A percentile compares a stretch with the other conserved stretches of the same genome.
These are phyloP conservation scores for Heliornis fulica DNA, from an alignment of 2,113 vertebrate species.

Conservation along the genomic window DNA sequence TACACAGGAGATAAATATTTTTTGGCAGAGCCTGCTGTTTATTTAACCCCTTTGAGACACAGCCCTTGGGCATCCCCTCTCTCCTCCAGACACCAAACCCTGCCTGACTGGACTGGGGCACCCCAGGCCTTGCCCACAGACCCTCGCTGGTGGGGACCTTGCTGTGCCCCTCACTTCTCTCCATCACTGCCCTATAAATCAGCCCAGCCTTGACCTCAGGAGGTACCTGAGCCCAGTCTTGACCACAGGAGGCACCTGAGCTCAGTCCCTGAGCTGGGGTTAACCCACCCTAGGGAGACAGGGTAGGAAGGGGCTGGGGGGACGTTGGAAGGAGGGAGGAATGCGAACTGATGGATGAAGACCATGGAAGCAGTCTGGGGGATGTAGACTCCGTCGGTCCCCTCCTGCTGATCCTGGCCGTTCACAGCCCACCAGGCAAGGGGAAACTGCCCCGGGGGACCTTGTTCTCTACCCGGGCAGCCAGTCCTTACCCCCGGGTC, in stretches of 20 bases:
- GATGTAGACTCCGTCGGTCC: background rate
- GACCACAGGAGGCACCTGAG: background rate
- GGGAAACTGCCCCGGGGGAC: background rate
- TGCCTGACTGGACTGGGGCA: background rate
- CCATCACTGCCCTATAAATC: background rate
- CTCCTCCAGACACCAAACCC: background rate
- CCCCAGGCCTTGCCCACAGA: background rate
- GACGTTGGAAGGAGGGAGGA: background rate
- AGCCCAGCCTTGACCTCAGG: background rate
- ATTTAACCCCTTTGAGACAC: constrained; percentile 44
- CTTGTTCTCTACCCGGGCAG: background rate
- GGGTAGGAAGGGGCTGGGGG: background rate
- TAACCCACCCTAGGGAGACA: background rate
- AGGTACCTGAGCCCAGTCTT: background rate
- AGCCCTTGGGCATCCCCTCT: background rate
- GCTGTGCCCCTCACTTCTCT: background rate
- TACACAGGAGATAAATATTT: constrained; percentile 21
- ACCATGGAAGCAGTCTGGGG: background rate
- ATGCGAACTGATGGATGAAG: fast-evolving
- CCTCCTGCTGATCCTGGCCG: fast-evolving
- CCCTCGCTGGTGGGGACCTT: fast-evolving
- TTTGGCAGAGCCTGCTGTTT: background rate
- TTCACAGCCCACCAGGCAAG: background rate
- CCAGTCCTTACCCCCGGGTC: background rate
- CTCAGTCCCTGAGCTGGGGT: background rate